Conservation (phyloP, 2,113 vertebrate genomes). For the Himantopus leucocephalus region DNA sequence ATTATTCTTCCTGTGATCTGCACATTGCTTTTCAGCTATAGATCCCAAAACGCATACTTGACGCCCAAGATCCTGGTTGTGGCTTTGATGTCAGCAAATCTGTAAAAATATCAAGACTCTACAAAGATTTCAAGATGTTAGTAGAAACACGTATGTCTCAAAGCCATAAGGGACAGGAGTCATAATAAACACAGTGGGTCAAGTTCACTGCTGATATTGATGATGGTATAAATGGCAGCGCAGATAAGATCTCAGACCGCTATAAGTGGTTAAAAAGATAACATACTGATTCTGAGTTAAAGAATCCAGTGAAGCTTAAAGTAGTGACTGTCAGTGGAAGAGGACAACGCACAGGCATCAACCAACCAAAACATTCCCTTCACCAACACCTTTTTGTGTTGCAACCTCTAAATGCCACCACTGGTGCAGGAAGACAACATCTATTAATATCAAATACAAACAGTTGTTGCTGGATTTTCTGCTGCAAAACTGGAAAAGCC, state of each 20-base stretch:
- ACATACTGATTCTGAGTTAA: not conserved
- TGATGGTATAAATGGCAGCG: not conserved
- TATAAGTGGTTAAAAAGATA: not conserved
- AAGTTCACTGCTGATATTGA: not conserved
- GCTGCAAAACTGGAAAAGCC: not conserved
- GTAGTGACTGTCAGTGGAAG: not conserved
- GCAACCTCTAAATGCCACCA: not conserved
- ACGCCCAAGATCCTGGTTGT: not conserved
- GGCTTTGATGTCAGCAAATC: not conserved
- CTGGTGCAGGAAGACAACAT: not conserved
- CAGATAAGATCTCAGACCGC: not conserved
- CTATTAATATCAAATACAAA: not conserved
- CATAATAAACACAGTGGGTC: not conserved
- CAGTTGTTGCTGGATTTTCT: not conserved
- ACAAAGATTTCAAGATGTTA: not conserved
- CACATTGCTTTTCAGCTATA: not conserved
- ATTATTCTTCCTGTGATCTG: not conserved
- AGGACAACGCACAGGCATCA: not conserved
- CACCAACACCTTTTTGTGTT: not conserved
- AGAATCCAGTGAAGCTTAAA: not conserved
- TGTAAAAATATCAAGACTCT: not conserved
- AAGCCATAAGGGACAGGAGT: not conserved
- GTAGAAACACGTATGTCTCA: not conserved
- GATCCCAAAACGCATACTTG: not conserved
- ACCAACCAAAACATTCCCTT: not conserved